Evolutionary conservation across 2,888 invertebrate species (phyloP), one percentile per base, ranked within the genome.

Genomic region (Conistra vaccinii): DNA sequence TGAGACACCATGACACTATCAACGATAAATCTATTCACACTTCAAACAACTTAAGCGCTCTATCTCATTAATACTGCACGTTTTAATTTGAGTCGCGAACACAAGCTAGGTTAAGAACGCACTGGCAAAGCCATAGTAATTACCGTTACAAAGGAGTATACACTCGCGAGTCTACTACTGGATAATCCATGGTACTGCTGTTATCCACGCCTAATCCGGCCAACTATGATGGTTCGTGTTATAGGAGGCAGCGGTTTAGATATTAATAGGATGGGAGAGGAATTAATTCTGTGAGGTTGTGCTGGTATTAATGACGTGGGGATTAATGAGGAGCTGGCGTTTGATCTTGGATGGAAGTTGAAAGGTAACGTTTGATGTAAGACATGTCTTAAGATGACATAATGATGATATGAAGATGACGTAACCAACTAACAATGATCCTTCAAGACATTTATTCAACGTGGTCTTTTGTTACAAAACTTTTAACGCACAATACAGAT

Each of bases 111-210:
- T 80, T 84, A 86, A 85, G 85, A 87, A 89, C 86, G 85, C 81
- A 85, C 79, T 78, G 76, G 72, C 80, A 91, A 92, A 92, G 91
- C 91, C 93, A 84, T 91, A 92, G 92, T 91, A 92, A 93, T 92
- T 92, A 92, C 88, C 72, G 82, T 88, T 73, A 89, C 90, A 90
- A 90, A 89, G 89, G 85, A 87, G 88, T 80, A 85, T 84, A 88
- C 88, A 89, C 88, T 87, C 88, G 75, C 75, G 88, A 86, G 80
- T 83, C 81, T 80, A 82, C 88, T 87, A 74, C 81, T 83, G 85
- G 91, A 90, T 92, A 91, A 93, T 91, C 92, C 92, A 70, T 61
- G 62, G 78, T 79, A 83, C 87, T 85, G 87, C 70, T 91, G 92
- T 92, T 90, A 91, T 91, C 90, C 91, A 73, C 63, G 68, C 53